Evolutionary conservation across 2,888 invertebrate species (phyloP).

Genomic region (Cheilosia vulpina): DNA sequence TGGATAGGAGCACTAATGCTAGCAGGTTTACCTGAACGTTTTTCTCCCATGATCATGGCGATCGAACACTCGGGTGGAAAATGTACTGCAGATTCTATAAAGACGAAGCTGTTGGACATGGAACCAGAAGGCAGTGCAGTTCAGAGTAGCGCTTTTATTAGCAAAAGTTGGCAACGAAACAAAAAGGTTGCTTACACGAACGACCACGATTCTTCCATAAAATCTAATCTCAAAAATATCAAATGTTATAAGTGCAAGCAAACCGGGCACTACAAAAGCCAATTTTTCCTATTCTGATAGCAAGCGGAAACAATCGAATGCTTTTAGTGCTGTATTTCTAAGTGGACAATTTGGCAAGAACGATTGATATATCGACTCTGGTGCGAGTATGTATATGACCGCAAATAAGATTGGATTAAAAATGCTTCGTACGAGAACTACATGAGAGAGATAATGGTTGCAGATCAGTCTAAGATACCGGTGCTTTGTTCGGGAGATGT

Average conservation of each 20-base stretch:
- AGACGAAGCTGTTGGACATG: constrained; percentile 19
- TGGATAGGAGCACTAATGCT: constrained; percentile 57
- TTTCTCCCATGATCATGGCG: constrained; percentile 8
- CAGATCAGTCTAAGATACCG: constrained; percentile 23
- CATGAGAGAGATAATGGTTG: constrained; percentile 31
- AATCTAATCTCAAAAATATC: constrained; percentile 10
- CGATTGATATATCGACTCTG: constrained; percentile 77
- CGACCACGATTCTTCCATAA: background rate
- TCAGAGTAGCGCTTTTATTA: constrained; percentile 13
- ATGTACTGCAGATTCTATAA: constrained; percentile 14
- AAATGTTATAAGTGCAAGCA: constrained; percentile 28
- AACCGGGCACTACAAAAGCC: constrained; percentile 26
- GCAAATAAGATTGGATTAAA: constrained; percentile 48
- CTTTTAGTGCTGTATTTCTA: constrained; percentile 76
- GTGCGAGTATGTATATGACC: constrained; percentile 77
- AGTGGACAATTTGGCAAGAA: constrained; percentile 70
- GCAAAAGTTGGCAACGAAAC: constrained; percentile 12
- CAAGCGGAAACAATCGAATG: constrained; percentile 61
- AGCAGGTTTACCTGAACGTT: no score
- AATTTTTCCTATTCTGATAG: background rate
- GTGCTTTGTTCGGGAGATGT: constrained; percentile 40
- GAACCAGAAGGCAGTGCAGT: constrained; percentile 12
- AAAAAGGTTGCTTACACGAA: constrained; percentile 10
- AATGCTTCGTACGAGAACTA: constrained; percentile 7
- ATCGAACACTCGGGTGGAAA: constrained; percentile 8